phyloP scores from a whole-genome alignment of 1,140 invertebrate genomes.

The Glossosoma conforme region DNA sequence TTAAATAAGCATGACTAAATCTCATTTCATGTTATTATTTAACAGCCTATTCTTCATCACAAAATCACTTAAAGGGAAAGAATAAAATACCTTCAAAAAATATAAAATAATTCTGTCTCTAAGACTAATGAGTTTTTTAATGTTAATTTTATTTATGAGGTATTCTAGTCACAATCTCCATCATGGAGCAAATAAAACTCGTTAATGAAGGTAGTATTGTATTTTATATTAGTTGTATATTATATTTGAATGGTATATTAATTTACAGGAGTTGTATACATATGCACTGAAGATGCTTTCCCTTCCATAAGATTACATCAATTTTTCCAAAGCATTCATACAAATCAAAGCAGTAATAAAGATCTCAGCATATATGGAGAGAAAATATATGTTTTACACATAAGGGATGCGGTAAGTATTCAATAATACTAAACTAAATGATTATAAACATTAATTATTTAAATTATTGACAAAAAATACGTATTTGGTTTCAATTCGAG shows the following conservation, averaged over 20 bases:
- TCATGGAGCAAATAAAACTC: too few relatives aligned
- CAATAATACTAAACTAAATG: too few relatives aligned
- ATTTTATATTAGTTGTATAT: neutral
- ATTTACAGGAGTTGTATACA: constrained; percentile 60
- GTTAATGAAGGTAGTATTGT: too few relatives aligned
- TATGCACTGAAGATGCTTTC: constrained; percentile 73
- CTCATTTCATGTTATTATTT: neutral
- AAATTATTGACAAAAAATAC: neutral
- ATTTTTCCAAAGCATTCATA: constrained; percentile 32
- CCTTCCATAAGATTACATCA: constrained; percentile 62
- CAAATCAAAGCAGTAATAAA: neutral
- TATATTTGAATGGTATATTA: neutral
- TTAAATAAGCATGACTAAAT: neutral
- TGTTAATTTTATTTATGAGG: constrained; percentile 4
- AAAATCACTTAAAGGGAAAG: too few relatives aligned
- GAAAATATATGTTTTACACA: constrained; percentile 26
- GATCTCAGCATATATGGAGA: constrained; percentile 22
- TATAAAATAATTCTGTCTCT: constrained; percentile 11
- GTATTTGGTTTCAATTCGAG: neutral
- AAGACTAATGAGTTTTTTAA: constrained; percentile 8
- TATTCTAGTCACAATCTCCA: too few relatives aligned
- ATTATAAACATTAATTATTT: too few relatives aligned
- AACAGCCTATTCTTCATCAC: too few relatives aligned
- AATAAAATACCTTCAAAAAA: neutral
- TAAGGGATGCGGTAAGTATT: constrained; percentile 17